These are phyloP conservation scores for Metallyticus violacea DNA, from an alignment of 2,888 invertebrate genomes.

Conservation along the genomic window DNA sequence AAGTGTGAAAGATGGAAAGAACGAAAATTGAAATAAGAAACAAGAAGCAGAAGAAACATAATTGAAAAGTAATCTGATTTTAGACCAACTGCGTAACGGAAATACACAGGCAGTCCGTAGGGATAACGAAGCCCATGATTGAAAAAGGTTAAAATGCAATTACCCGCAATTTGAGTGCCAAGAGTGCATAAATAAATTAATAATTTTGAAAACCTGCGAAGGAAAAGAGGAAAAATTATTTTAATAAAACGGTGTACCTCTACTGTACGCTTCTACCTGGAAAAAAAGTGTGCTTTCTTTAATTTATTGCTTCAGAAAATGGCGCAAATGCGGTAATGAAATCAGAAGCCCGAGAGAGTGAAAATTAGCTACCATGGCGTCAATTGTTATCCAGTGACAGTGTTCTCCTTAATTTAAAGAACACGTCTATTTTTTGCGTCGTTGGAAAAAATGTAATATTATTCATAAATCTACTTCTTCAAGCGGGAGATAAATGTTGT, in stretches of 20 bases:
- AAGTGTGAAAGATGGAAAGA: not conserved
- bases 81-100: not conserved
- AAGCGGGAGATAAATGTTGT: not conserved
- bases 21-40: not conserved
- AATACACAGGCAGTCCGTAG: not conserved
- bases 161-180: not conserved
- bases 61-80: not conserved
- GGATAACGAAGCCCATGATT: not conserved
- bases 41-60: not conserved
- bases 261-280: not conserved
- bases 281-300: not conserved
- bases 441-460: not conserved
- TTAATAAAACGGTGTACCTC: not conserved
- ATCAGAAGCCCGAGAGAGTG: not conserved
- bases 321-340: not conserved
- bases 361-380: not conserved
- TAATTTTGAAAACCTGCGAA: not conserved
- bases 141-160: not conserved
- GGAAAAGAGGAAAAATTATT: not conserved
- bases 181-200: not conserved
- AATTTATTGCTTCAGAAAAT: not conserved
- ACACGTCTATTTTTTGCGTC: not conserved
- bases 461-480: not conserved
- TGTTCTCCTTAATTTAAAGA: not conserved
- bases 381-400: not conserved